Evolutionary conservation across 2,113 vertebrate genomes (phyloP).

Genomic region (Forbesichthys papilliferus): DNA sequence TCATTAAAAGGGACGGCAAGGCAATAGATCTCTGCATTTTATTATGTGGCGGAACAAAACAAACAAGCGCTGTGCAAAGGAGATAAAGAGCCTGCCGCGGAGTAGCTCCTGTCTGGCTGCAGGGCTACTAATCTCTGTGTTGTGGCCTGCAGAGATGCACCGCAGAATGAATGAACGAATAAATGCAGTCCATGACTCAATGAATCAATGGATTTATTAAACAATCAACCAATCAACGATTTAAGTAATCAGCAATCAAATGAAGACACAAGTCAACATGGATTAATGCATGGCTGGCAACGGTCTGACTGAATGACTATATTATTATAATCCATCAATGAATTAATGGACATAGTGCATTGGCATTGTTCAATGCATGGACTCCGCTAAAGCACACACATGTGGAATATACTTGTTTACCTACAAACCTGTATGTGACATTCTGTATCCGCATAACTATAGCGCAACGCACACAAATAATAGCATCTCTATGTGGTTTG

Average conservation of each 20-base stretch:
- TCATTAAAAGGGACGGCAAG: constrained; percentile 65
- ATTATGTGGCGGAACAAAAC: constrained; percentile 58
- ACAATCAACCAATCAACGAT: no score
- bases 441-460: not conserved
- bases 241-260: no score
- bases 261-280: no score
- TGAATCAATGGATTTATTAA: no score
- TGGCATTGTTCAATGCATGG: not conserved
- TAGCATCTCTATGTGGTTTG: not conserved
- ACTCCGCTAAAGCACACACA: not conserved
- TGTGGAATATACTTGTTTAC: not conserved
- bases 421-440: not conserved
- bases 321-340: not conserved
- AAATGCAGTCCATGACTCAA: no score
- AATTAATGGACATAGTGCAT: not conserved
- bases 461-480: not conserved
- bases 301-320: no score
- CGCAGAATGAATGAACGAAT: constrained; percentile 7
- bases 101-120: constrained; percentile 47
- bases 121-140: constrained; percentile 56
- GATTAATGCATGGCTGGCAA: no score
- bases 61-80: constrained; percentile 63
- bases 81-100: constrained; percentile 70
- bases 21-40: constrained; percentile 70
- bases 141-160: constrained; percentile 45